A percentile compares a stretch with the other conserved stretches of the same genome.
These are phyloP conservation scores for Pasiphila rectangulata DNA, from an alignment of 2,888 invertebrate genomes.

Conservation along the genomic window DNA sequence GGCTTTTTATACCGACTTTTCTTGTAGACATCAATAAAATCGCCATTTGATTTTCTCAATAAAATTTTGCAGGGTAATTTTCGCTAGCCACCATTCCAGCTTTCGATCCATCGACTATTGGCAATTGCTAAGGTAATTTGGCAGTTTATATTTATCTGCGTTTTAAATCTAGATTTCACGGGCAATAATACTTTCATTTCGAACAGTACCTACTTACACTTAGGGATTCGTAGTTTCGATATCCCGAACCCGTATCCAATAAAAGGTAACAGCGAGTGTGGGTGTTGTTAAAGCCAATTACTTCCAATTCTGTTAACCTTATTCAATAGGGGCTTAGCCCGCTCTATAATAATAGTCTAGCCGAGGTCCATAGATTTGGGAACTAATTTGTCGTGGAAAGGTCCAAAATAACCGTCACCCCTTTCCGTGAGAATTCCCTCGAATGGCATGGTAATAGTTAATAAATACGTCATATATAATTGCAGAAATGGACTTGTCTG, in stretches of 20 bases:
- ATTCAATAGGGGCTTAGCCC: conserved; percentile 36
- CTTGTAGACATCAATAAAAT: background rate
- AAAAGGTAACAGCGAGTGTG: conserved; percentile 52
- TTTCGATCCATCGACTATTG: background rate
- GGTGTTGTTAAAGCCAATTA: conserved; percentile 56
- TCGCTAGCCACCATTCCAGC: background rate
- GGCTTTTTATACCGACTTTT: background rate
- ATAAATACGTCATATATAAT: too few relatives aligned
- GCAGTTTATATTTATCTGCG: background rate
- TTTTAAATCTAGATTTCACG: background rate
- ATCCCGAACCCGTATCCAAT: conserved; percentile 56
- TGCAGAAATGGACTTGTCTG: conserved; percentile 12
- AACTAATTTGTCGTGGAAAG: conserved; percentile 19
- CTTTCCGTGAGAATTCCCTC: conserved; percentile 20
- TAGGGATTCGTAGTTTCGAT: conserved; percentile 24
- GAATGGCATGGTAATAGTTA: conserved; percentile 18
- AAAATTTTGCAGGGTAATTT: background rate
- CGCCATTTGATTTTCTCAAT: background rate
- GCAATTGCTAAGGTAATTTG: background rate
- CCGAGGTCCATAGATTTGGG: conserved; percentile 32
- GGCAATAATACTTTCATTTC: conserved; percentile 3
- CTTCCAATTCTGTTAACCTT: conserved; percentile 52
- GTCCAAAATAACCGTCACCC: conserved; percentile 12
- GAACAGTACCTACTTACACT: conserved; percentile 6
- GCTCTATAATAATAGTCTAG: conserved; percentile 33